Evolutionary conservation across 2,888 invertebrate species (phyloP).

Genomic region (Lepidonotus clava): DNA sequence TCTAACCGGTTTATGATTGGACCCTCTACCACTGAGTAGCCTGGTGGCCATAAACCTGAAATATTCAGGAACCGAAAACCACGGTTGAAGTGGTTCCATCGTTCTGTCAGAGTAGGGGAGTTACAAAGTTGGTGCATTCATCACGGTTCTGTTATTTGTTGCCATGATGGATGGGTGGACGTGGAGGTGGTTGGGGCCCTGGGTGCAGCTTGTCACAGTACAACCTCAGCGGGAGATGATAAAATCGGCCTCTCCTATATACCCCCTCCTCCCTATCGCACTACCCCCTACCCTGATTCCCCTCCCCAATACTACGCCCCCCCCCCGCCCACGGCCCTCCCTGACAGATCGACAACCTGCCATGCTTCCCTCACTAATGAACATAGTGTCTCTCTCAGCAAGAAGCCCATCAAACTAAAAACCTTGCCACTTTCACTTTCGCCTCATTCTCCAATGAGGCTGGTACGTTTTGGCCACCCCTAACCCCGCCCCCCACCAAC

Average conservation of each 20-base stretch:
- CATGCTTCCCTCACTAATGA: background rate
- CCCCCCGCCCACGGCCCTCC: too few species aligned
- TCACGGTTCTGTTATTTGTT: too few species aligned
- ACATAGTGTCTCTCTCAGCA: background rate
- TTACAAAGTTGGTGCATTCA: too few species aligned
- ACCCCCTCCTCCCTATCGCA: background rate
- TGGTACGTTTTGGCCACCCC: background rate
- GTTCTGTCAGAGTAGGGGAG: too few species aligned
- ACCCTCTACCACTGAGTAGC: too few species aligned
- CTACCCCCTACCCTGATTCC: too few species aligned
- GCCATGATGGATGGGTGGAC: too few species aligned
- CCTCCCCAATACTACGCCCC: too few species aligned
- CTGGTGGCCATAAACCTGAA: too few species aligned
- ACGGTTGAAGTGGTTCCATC: too few species aligned
- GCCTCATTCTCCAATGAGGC: background rate
- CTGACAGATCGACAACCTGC: background rate
- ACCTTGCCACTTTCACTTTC: constrained; percentile 11
- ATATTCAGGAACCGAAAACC: too few species aligned
- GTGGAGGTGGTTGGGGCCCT: background rate
- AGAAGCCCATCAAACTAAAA: background rate
- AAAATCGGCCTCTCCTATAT: background rate
- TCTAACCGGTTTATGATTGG: too few species aligned
- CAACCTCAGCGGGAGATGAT: background rate
- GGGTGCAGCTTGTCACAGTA: background rate
- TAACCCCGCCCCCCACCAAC: background rate